Conservation (phyloP, 2,113 vertebrate genomes). For the Bubo bubo region DNA sequence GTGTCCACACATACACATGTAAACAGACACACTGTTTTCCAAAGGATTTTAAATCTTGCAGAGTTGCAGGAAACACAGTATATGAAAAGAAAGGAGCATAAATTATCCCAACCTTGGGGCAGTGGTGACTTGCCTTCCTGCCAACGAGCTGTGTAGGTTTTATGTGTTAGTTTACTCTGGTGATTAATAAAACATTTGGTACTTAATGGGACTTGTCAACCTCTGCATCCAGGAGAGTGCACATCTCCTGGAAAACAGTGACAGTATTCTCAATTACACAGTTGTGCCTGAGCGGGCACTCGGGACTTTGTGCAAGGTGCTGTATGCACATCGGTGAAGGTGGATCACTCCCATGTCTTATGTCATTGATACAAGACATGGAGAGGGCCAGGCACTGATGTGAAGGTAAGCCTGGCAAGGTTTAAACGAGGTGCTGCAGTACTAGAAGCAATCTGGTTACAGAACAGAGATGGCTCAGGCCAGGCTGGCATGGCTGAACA, state of each 20-base stretch:
- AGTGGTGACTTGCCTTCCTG: not conserved
- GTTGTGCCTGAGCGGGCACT: rapidly evolving
- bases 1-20: not conserved
- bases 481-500: not conserved
- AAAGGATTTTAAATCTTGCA: not conserved
- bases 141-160: not conserved
- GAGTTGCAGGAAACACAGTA: not conserved
- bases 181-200: slow-evolving; percentile 10
- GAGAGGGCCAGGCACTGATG: rapidly evolving
- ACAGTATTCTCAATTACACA: not conserved
- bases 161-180: not conserved
- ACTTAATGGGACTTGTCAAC: not conserved
- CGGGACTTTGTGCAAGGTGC: not conserved
- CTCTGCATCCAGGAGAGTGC: not conserved
- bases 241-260: not conserved
- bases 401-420: not conserved
- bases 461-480: not conserved
- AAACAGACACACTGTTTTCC: not conserved
- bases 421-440: not conserved
- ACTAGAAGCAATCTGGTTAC: not conserved
- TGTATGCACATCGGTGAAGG: rapidly evolving
- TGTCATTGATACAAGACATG: rapidly evolving
- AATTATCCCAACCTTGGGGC: not conserved
- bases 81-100: not conserved
- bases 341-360: rapidly evolving